phyloP scores from a whole-genome alignment of 2,888 invertebrate genomes.

The Strigamia crassipes region DNA sequence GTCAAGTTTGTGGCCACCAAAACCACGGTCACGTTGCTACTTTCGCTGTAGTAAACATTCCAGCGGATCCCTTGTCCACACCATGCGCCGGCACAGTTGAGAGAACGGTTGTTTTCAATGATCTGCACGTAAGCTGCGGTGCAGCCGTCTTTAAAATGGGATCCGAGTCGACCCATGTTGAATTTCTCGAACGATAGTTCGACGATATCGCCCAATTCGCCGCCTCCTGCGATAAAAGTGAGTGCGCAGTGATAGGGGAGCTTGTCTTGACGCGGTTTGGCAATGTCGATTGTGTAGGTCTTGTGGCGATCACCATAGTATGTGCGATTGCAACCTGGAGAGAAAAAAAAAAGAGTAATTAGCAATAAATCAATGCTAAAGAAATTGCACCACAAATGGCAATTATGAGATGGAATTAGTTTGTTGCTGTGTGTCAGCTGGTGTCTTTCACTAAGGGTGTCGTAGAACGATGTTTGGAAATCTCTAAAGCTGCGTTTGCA shows the following conservation, averaged over 20 bases:
- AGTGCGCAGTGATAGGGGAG: slow-evolving; percentile 80
- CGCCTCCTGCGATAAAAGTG: slow-evolving; percentile 80
- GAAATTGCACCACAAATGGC: slow-evolving; percentile 23
- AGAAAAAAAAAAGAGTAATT: slow-evolving; percentile 1
- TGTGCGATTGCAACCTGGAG: slow-evolving; percentile 79
- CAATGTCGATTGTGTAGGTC: slow-evolving; percentile 72
- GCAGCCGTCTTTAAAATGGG: slow-evolving; percentile 74
- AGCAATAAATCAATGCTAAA: neutral
- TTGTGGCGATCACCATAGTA: slow-evolving; percentile 79
- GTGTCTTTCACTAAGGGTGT: neutral
- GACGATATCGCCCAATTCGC: slow-evolving; percentile 77
- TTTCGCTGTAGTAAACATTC: slow-evolving; percentile 83
- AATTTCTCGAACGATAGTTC: slow-evolving; percentile 84
- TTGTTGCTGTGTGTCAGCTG: slow-evolving; percentile 22
- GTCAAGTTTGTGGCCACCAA: slow-evolving; percentile 41
- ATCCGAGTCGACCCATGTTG: slow-evolving; percentile 78
- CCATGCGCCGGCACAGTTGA: slow-evolving; percentile 75
- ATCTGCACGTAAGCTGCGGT: slow-evolving; percentile 83
- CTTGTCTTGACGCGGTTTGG: slow-evolving; percentile 73
- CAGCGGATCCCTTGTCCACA: slow-evolving; percentile 84
- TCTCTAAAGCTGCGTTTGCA: no score
- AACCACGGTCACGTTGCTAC: slow-evolving; percentile 76
- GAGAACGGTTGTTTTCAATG: slow-evolving; percentile 71
- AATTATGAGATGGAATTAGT: slow-evolving; percentile 16
- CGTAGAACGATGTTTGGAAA: neutral